phyloP scores from a whole-genome alignment of 2,888 invertebrate species.

The Phania funesta region DNA sequence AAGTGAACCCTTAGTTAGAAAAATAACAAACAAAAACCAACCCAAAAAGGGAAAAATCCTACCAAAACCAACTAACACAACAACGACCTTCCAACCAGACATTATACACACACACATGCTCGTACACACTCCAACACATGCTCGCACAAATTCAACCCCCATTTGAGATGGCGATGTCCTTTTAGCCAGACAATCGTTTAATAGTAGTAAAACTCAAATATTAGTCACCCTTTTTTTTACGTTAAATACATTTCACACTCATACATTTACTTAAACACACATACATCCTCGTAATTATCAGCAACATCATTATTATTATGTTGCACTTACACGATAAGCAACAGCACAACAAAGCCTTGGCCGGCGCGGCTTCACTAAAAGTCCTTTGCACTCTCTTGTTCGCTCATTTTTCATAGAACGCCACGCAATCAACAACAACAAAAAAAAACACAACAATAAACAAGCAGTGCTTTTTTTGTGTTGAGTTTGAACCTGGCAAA shows the following conservation, averaged over 20 bases:
- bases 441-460: not conserved
- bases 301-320: constrained; percentile 43
- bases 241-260: constrained; percentile 39
- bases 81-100: constrained; percentile 70
- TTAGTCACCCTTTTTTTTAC: constrained; percentile 79
- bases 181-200: constrained; percentile 72
- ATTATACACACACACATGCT: constrained; percentile 48
- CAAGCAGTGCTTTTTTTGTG: constrained; percentile 20
- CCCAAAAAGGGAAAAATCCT: constrained; percentile 62
- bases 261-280: constrained; percentile 29
- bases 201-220: constrained; percentile 69
- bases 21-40: constrained; percentile 44
- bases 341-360: constrained; percentile 44
- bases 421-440: not conserved
- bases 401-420: constrained; percentile 64
- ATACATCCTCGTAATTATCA: constrained; percentile 15
- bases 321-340: constrained; percentile 29
- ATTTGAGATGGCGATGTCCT: constrained; percentile 75
- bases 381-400: constrained; percentile 74
- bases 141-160: constrained; percentile 75
- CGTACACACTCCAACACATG: not conserved
- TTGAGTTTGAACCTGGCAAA: not conserved
- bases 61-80: constrained; percentile 66
- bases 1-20: constrained; percentile 63
- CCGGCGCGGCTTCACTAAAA: constrained; percentile 74